Evolutionary conservation across 1,140 invertebrate genomes (phyloP), one percentile per base, ranked within the genome.

Genomic region (Eurosta solidaginis): DNA sequence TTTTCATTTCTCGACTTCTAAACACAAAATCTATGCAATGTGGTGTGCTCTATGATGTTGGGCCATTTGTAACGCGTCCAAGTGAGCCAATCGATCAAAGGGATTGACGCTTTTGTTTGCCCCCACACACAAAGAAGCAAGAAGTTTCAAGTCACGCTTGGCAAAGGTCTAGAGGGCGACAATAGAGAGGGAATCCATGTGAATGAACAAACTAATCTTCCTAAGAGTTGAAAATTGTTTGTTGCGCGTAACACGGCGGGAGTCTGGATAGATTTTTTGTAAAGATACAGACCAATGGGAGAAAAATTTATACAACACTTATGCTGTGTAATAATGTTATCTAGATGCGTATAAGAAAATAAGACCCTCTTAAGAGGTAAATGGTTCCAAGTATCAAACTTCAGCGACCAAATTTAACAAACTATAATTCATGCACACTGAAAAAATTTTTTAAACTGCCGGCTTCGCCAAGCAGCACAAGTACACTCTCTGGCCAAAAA

Each of bases 41-140:
- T 20, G 4, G 17, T 40, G 22, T 17, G 17, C 59, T 12, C 27
- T 33, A 20, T 20, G 49, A 33, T 33, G 12, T 36, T 6, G 27
- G 27, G 27, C 3, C 27, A 33, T 29, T 22, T 14, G 29, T 59
- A 59, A n/a, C 3, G 3, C 17, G n/a, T n/a, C n/a, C 9, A 74
- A 17, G 6, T 47, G 25, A 47, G 44, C 74, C 42, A 75, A 75
- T 75, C 25, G 25, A 49, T 75, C 74, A 75, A 75, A 47, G 29
- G 36, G 74, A 17, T 75, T 75, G 25, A 75, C 74, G 74, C 74
- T 47, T 49, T 47, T 68, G n/a, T 68, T 68, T 42, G n/a, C 4
- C n/a, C n/a, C n/a, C n/a, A n/a, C n/a, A n/a, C 33, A 10, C 33
- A 10, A 22, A 40, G 33, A 40, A 20, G 7, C 3, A 27, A 12